These are phyloP conservation scores for Capreolus pygargus DNA, from an alignment of 2,113 vertebrate species.

Conservation along the genomic window DNA sequence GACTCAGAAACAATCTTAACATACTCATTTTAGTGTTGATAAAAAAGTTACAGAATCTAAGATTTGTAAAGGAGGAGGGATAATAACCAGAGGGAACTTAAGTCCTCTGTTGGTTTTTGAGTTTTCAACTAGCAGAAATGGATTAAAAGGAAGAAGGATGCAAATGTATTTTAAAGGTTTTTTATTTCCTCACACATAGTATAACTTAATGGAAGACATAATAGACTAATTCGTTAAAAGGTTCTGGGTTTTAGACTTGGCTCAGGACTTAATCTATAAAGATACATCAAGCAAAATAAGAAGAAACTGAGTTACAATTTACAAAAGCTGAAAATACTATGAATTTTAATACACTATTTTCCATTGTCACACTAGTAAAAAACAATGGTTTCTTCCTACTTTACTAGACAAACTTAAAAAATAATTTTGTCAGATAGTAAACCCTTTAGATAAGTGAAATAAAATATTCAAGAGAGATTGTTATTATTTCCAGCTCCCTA, in stretches of 20 bases:
- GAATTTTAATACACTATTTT: not conserved
- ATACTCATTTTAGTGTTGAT: not conserved
- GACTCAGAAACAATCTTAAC: not conserved
- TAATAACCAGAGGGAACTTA: not conserved
- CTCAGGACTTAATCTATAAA: not conserved
- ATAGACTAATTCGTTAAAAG: not conserved
- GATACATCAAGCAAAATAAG: not conserved
- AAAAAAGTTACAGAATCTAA: not conserved
- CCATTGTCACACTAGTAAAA: not conserved
- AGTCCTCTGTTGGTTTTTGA: not conserved
- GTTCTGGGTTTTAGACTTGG: not conserved
- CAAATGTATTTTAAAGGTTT: not conserved
- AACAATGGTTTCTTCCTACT: not conserved
- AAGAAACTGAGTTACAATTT: not conserved
- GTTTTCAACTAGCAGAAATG: not conserved
- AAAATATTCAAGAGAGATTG: not conserved
- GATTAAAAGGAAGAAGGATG: not conserved
- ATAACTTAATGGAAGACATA: not conserved
- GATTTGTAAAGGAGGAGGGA: not conserved
- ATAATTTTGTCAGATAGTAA: not conserved
- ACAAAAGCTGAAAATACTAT: not conserved
- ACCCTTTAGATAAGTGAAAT: not conserved
- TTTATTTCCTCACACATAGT: not conserved
- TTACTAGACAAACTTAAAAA: not conserved
- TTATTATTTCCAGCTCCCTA: not conserved